A percentile compares a stretch with the other conserved stretches of the same genome.
Evolutionary conservation across 2,888 invertebrate species (phyloP).

Genomic region (Altica lythri): DNA sequence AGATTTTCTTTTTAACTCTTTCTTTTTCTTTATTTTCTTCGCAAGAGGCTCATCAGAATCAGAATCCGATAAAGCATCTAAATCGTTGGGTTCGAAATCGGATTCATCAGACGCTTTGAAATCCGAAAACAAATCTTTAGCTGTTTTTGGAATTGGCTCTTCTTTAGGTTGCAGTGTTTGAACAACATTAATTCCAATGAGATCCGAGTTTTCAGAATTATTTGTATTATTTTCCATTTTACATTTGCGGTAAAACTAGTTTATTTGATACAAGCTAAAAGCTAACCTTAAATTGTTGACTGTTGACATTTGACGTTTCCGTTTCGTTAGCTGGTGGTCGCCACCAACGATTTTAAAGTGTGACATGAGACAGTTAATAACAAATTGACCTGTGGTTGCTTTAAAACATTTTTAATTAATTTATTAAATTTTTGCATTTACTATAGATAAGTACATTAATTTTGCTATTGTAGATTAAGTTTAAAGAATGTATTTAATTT

Average conservation of each 20-base stretch:
- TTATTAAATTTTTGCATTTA: too few species aligned
- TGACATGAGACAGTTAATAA: too few species aligned
- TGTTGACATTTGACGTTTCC: neutral
- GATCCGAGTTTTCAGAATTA: conserved; percentile 22
- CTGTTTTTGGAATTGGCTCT: conserved; percentile 41
- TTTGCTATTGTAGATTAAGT: too few species aligned
- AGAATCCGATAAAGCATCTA: conserved; percentile 35
- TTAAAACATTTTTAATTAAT: too few species aligned
- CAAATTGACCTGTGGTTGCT: too few species aligned
- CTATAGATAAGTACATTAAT: too few species aligned
- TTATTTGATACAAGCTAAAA: conserved; percentile 17
- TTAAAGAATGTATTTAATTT: too few species aligned
- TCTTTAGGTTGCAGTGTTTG: conserved; percentile 34
- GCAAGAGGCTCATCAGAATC: conserved; percentile 43
- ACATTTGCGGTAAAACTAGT: neutral
- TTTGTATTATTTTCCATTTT: conserved; percentile 18
- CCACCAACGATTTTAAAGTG: neutral
- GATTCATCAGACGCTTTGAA: conserved; percentile 46
- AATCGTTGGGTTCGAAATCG: conserved; percentile 40
- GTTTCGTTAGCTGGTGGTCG: too few species aligned
- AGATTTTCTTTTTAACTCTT: conserved; percentile 24
- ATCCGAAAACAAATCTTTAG: conserved; percentile 48
- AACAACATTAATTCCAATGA: conserved; percentile 36
- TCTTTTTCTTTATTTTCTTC: conserved; percentile 42
- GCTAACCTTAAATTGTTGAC: conserved; percentile 12